phyloP scores from a whole-genome alignment of 2,888 invertebrate genomes.

The Yponomeuta malinellus region DNA sequence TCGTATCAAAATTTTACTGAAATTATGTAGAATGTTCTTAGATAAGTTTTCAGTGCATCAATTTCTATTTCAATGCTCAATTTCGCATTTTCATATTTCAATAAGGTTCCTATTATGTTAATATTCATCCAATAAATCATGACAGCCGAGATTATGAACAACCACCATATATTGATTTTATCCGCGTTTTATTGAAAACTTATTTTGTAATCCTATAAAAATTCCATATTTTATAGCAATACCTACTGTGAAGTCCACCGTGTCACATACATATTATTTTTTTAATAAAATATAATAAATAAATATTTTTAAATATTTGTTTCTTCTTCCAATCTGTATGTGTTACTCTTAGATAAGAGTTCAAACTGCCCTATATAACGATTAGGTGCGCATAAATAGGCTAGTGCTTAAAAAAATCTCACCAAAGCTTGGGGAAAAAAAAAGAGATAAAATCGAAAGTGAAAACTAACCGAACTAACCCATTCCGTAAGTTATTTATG shows the following conservation, averaged over 20 bases:
- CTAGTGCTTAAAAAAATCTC: too few relatives aligned
- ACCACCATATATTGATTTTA: neutral
- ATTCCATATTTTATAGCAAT: neutral
- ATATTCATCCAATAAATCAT: neutral
- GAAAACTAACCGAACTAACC: too few relatives aligned
- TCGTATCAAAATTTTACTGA: neutral
- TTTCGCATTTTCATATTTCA: slow-evolving; percentile 6
- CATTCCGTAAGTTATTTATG: too few relatives aligned
- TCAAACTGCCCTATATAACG: too few relatives aligned
- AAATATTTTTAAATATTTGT: neutral
- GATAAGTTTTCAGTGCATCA: neutral
- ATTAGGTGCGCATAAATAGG: too few relatives aligned
- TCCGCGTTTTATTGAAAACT: neutral
- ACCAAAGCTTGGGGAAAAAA: too few relatives aligned
- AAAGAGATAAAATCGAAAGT: too few relatives aligned
- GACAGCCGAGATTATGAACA: neutral
- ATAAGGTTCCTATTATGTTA: slow-evolving; percentile 2
- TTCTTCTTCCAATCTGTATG: neutral
- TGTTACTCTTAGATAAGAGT: too few relatives aligned
- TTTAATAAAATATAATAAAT: neutral
- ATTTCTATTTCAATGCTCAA: slow-evolving; percentile 5
- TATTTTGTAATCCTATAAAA: neutral
- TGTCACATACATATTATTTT: neutral
- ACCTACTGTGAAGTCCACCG: neutral
- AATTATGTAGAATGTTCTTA: neutral